Evolutionary conservation across 2,113 vertebrate species (phyloP), one percentile per base, ranked within the genome.

Genomic region (Phalacrocorax pelagicus): DNA sequence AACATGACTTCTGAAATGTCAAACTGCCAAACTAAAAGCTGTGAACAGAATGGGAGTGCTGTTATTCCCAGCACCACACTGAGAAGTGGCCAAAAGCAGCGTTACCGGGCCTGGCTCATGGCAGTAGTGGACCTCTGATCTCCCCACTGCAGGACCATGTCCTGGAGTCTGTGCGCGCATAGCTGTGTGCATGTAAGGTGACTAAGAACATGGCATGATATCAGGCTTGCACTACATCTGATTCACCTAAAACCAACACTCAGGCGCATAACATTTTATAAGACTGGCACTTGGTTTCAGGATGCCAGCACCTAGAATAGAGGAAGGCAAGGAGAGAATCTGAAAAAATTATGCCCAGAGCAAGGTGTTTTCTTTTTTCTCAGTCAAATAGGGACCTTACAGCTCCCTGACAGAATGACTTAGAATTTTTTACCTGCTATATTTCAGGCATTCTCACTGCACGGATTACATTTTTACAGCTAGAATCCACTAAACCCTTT

Each of bases 51-150:
- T 0, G 4, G 36, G 30, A 84, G 8, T 23, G 0, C 34, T 69
- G 16, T 24, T 44, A 3, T 36, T 88, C 44, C 42, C 32, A 7
- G 34, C 74, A 61, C 5, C 19, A 24, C 4, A 1, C 17, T 26
- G 38, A 47, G 30, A 46, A 59, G 40, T 0, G 2, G 24, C 32
- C 34, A 52, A 59, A 72, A 80, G 21, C 58, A 63, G 32, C 2
- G 1, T 1, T 3, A 20, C 17, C 29, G 55, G 49, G 29, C 29
- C 49, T 61, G 54, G 40, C 52, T n/a, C 13, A 30, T 0, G 5
- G 72, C 2, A 4, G 27, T 40, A 49, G 17, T 2, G 4, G 46
- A 85, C 14, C 30, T 61, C 36, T 78, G 12, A 44, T 57, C 14
- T 61, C 38, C 59, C 15, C 2, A 2, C 29, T 42, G 32, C 4